These are phyloP conservation scores for Clangula hyemalis DNA, from an alignment of 2,797 vertebrate genomes.

Conservation along the genomic window DNA sequence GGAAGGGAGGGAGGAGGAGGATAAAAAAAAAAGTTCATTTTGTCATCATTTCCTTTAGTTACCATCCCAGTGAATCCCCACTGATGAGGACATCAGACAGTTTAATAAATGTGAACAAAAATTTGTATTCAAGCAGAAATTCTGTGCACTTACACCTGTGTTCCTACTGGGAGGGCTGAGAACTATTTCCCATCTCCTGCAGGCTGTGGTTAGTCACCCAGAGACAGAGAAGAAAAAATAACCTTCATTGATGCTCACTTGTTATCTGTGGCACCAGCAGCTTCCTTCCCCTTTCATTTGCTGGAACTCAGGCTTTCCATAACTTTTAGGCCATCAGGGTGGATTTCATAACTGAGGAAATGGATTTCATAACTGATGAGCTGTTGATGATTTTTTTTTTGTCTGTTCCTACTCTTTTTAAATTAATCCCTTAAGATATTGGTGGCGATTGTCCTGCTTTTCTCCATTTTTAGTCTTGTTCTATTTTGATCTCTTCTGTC, in stretches of 20 bases:
- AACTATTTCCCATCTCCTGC: neutral
- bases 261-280: neutral
- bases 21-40: neutral
- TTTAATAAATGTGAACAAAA: neutral
- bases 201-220: neutral
- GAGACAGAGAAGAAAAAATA: neutral
- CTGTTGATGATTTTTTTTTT: neutral
- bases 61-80: neutral
- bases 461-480: neutral
- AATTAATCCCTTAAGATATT: neutral
- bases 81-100: neutral
- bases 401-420: neutral
- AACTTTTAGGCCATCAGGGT: neutral
- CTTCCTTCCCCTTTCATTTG: neutral
- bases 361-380: neutral
- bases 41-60: neutral
- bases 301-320: neutral
- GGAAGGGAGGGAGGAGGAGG: no score
- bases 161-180: neutral
- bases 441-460: neutral
- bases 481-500: neutral
- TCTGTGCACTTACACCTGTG: neutral
- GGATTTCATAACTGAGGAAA: neutral
- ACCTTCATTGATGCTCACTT: neutral
- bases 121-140: neutral